Conservation (phyloP, 2,113 vertebrate species). For the Strix aluco region DNA sequence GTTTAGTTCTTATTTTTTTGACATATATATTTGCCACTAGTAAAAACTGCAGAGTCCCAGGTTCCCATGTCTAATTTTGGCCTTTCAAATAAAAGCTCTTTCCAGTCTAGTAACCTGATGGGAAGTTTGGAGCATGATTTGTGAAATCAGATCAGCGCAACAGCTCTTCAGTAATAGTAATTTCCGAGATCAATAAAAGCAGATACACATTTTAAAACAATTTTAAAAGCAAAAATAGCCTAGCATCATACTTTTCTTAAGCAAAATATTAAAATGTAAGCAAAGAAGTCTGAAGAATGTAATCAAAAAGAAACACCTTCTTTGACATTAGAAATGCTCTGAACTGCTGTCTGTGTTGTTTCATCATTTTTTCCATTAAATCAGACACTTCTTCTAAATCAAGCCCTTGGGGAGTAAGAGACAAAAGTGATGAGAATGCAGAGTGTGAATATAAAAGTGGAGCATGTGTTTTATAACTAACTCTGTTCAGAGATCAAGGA, state of each 20-base stretch:
- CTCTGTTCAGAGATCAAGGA: conserved; percentile 78
- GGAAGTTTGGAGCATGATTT: neutral
- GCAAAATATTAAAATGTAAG: conserved; percentile 68
- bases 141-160: neutral
- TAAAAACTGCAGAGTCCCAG: neutral
- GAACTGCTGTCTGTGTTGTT: conserved; percentile 77
- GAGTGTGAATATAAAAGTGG: conserved; percentile 65
- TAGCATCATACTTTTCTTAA: conserved; percentile 55
- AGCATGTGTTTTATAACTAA: conserved; percentile 70
- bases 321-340: conserved; percentile 59
- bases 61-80: neutral
- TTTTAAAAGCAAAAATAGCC: conserved; percentile 31
- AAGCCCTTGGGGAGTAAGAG: conserved; percentile 78
- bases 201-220: neutral
- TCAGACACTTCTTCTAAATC: conserved; percentile 85
- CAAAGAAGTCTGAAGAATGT: conserved; percentile 42
- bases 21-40: neutral
- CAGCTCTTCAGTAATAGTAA: neutral
- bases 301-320: conserved; percentile 72
- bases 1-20: neutral
- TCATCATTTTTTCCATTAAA: conserved; percentile 86
- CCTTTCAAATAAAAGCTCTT: neutral
- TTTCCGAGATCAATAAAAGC: neutral
- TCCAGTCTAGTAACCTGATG: neutral
- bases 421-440: conserved; percentile 76